Evolutionary conservation across 2,797 vertebrate genomes (phyloP).

Genomic region (Intellagama lesueurii): DNA sequence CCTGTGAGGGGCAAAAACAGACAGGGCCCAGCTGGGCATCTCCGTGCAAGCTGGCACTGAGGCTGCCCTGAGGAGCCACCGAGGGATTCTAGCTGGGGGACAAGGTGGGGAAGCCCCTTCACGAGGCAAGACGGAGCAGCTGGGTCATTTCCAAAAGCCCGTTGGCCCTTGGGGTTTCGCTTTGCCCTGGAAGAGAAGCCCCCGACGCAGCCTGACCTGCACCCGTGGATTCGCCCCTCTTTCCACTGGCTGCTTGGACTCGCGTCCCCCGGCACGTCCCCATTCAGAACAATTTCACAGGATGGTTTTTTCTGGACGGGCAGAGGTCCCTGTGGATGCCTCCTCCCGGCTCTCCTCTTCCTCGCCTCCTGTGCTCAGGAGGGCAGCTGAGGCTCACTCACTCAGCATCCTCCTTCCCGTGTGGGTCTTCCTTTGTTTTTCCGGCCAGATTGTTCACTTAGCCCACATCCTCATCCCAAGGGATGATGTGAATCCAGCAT

Average conservation of each 20-base stretch:
- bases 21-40: rapidly evolving
- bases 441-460: too few relatives aligned
- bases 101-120: too few relatives aligned
- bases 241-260: not conserved
- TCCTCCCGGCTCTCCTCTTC: too few relatives aligned
- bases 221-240: not conserved
- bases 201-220: not conserved
- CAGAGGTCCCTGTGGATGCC: too few relatives aligned
- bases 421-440: too few relatives aligned
- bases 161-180: too few relatives aligned
- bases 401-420: too few relatives aligned
- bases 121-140: not conserved
- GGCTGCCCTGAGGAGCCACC: rapidly evolving
- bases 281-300: not conserved
- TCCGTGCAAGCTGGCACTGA: not conserved
- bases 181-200: not conserved
- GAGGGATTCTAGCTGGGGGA: not conserved
- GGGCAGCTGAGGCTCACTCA: too few relatives aligned
- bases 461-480: too few relatives aligned
- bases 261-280: not conserved
- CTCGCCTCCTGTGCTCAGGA: too few relatives aligned
- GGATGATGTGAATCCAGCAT: too few relatives aligned
- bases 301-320: not conserved
- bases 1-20: conserved; percentile 48
- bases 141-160: not conserved